These are phyloP conservation scores for Drosophila sproati DNA, from an alignment of 1,140 invertebrate species.

Conservation along the genomic window DNA sequence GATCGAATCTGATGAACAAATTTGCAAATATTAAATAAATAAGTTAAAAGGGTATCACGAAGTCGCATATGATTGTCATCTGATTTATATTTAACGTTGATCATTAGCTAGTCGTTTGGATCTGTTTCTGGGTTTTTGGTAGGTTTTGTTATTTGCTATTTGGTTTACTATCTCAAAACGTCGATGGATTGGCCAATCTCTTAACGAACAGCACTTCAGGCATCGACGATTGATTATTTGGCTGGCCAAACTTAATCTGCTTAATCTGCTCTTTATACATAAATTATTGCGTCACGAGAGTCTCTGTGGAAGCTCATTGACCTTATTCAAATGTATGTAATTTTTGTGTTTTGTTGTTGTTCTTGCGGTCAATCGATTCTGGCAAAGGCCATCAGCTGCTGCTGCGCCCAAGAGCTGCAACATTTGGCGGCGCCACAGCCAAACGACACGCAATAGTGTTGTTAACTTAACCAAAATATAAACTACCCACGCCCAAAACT, in stretches of 20 bases:
- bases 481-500: slow-evolving; percentile 31
- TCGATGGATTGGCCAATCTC: slow-evolving; percentile 54
- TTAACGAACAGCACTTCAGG: slow-evolving; percentile 38
- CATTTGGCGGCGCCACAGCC: slow-evolving; percentile 1
- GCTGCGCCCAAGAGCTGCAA: slow-evolving; percentile 1
- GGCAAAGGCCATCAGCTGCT: slow-evolving; percentile 19
- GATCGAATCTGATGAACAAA: no score
- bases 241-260: slow-evolving; percentile 10
- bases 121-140: slow-evolving; percentile 30
- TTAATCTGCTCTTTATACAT: slow-evolving; percentile 51
- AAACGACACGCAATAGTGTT: not conserved
- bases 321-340: slow-evolving; percentile 31
- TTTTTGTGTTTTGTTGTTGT: not conserved
- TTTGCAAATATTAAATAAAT: no score
- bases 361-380: slow-evolving; percentile 24
- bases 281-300: slow-evolving; percentile 53
- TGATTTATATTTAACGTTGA: not conserved
- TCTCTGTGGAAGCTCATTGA: slow-evolving; percentile 38
- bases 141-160: slow-evolving; percentile 34
- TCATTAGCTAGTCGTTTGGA: not conserved
- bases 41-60: not conserved
- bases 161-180: slow-evolving; percentile 24
- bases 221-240: slow-evolving; percentile 48
- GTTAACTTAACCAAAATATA: not conserved
- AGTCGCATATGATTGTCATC: not conserved